phyloP scores from a whole-genome alignment of 2,797 vertebrate genomes.

The Manis javanica region DNA sequence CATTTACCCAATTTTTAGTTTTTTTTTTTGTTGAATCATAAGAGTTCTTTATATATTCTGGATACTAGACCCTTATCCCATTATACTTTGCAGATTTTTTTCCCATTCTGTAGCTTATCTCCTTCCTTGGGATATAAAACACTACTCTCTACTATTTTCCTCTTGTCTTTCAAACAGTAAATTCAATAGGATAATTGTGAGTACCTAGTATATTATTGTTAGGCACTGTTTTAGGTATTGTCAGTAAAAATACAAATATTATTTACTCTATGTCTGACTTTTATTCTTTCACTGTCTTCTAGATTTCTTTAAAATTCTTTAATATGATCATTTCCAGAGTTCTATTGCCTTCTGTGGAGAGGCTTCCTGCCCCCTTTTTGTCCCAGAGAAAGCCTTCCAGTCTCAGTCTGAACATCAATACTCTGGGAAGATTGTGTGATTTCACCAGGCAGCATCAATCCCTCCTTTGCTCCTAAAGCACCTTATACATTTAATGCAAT shows the following conservation, averaged over 20 bases:
- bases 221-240: background rate
- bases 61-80: background rate
- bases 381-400: background rate
- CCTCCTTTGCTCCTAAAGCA: background rate
- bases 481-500: background rate
- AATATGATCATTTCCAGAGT: background rate
- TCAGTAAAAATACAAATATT: conserved; percentile 8
- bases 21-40: background rate
- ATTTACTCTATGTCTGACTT: background rate
- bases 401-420: background rate
- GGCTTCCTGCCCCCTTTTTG: background rate
- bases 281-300: background rate
- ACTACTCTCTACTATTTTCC: background rate
- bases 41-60: background rate
- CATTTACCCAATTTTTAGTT: background rate
- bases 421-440: background rate
- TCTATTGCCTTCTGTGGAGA: background rate
- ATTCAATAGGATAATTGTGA: background rate
- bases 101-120: background rate
- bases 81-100: background rate
- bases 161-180: background rate
- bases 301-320: background rate
- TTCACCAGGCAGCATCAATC: background rate
- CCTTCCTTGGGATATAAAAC: background rate
- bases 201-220: background rate